Base-by-base conservation (phyloP, 2,113 vertebrate genomes). In the Capreolus pygargus region DNA sequence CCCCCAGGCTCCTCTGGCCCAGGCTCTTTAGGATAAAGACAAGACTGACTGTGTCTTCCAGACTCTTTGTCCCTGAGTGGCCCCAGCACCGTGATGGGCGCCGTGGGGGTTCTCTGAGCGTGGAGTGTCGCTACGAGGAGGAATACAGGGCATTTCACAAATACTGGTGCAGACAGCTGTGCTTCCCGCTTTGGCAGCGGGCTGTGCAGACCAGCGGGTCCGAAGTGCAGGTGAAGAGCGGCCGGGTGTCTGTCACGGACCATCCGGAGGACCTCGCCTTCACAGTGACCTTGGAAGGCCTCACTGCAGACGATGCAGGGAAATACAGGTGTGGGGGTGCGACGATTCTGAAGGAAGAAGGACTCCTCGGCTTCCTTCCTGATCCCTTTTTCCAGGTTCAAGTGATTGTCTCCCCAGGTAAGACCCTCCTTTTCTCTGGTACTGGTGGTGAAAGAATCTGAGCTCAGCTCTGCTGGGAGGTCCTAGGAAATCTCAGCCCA, bases 151-250 rank as follows among this genome's bases (percentile, higher is more conserved):
- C 8, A 2, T 43, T n/a, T 33, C 5, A 3, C 23, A 97, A 97
- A 28, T 91, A 95, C 55, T 93, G 95, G 92, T 93, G 97, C 92
- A 67, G 9, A 78, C 50, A 94, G 50, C 57, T 14, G 0, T 19
- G 5, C 15, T 27, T 85, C 47, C 0, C 6, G 0, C 10, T 4
- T 3, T 97, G 91, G 85, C 70, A 86, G 2, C 0, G 43, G 25
- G 39, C 16, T 0, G 0, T 95, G 57, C 6, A 89, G 47, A 89
- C 86, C 47, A n/a, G 2, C 0, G 30, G 8, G 3, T 25, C 82
- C 0, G 21, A 43, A 27, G 16, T 0, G 0, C 23, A 25, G 60
- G 2, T 0, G 2, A 64, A 0, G 7, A 39, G 39, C 1, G 14
- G 89, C 47, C 43, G 17, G 55, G 43, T 91, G 1, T 50, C 58